Evolutionary conservation across 1,140 invertebrate species (phyloP).

Genomic region (Temnothorax nylanderi): DNA sequence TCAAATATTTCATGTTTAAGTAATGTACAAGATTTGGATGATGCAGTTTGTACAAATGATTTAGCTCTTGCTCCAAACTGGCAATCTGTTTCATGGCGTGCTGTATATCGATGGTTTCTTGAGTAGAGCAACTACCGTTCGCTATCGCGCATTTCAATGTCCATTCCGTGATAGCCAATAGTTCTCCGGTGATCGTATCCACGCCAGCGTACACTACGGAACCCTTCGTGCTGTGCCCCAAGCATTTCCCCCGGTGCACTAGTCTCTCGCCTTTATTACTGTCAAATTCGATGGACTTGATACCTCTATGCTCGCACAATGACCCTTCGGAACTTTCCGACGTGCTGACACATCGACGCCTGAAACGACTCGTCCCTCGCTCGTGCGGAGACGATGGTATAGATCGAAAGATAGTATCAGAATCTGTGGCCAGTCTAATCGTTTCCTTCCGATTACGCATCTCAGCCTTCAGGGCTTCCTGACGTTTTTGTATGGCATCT

Average conservation of each 20-base stretch:
- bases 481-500: slow-evolving; percentile 89
- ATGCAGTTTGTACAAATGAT: slow-evolving; percentile 88
- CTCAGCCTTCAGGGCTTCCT: slow-evolving; percentile 89
- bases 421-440: slow-evolving; percentile 72
- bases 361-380: slow-evolving; percentile 74
- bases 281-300: slow-evolving; percentile 86
- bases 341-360: slow-evolving; percentile 79
- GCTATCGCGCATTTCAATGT: slow-evolving; percentile 84
- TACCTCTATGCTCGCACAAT: slow-evolving; percentile 86
- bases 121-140: slow-evolving; percentile 60
- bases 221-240: slow-evolving; percentile 88
- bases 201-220: slow-evolving; percentile 90
- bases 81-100: slow-evolving; percentile 86
- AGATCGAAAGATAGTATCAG: slow-evolving; percentile 74
- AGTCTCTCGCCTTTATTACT: slow-evolving; percentile 86
- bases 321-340: slow-evolving; percentile 83
- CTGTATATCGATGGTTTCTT: slow-evolving; percentile 81
- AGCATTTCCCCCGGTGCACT: slow-evolving; percentile 86
- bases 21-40: slow-evolving; percentile 91
- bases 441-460: slow-evolving; percentile 82
- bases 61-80: slow-evolving; percentile 91
- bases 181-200: slow-evolving; percentile 89
- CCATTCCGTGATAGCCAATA: slow-evolving; percentile 91
- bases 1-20: slow-evolving; percentile 89
- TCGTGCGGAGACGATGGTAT: slow-evolving; percentile 82